Conservation (phyloP, 2,113 vertebrate species). For the Seriola dumerili region DNA sequence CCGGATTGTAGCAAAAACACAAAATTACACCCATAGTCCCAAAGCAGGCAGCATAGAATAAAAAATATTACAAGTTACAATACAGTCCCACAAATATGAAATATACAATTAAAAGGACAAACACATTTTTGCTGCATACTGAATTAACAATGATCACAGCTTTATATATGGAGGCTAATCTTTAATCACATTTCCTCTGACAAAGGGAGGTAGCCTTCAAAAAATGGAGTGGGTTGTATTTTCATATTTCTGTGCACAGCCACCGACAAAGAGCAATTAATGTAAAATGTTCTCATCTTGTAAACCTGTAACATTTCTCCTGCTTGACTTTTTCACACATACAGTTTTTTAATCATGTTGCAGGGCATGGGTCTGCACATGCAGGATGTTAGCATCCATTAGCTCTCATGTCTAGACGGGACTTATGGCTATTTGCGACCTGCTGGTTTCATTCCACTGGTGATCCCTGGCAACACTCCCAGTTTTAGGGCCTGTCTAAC, state of each 20-base stretch:
- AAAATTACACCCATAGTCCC: too few relatives aligned
- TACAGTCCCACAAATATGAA: too few relatives aligned
- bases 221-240: too few relatives aligned
- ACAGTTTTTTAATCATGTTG: conserved; percentile 14
- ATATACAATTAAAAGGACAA: too few relatives aligned
- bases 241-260: background rate
- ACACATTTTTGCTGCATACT: too few relatives aligned
- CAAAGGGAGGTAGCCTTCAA: too few relatives aligned
- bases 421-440: conserved; percentile 68
- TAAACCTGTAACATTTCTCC: background rate
- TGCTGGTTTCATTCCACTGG: conserved; percentile 43
- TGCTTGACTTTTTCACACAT: conserved; percentile 24
- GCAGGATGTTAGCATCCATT: conserved; percentile 45
- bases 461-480: conserved; percentile 62
- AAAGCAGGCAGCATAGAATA: too few relatives aligned
- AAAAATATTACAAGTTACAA: too few relatives aligned
- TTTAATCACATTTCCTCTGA: too few relatives aligned
- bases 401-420: conserved; percentile 70
- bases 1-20: too few relatives aligned
- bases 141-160: too few relatives aligned
- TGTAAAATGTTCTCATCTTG: background rate
- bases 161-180: too few relatives aligned
- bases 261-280: background rate
- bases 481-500: conserved; percentile 50
- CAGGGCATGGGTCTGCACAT: conserved; percentile 26